A percentile compares a stretch with the other conserved stretches of the same genome.
Evolutionary conservation across 2,888 invertebrate genomes (phyloP).

Genomic region (Halictus quadricinctus): DNA sequence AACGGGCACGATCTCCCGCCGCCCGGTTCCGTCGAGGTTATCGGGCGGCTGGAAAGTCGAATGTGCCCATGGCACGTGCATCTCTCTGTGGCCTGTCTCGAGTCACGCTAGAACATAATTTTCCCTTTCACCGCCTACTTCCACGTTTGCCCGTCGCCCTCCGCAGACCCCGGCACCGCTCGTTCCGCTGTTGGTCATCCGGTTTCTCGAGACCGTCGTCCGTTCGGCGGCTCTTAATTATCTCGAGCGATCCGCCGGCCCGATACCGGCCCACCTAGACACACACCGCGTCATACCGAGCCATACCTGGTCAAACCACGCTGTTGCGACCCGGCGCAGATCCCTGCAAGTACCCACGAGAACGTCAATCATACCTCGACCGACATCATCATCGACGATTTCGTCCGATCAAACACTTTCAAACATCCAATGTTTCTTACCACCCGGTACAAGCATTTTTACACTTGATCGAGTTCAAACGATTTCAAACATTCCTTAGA

Average conservation of each 20-base stretch:
- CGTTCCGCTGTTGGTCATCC: constrained; percentile 28
- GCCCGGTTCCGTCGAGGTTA: constrained; percentile 28
- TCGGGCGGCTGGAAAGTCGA: constrained; percentile 41
- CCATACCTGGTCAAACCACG: neutral
- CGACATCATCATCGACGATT: neutral
- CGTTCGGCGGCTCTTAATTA: constrained; percentile 38
- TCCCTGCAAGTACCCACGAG: neutral
- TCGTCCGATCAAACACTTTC: neutral
- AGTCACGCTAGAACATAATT: constrained; percentile 42
- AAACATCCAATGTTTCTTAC: neutral
- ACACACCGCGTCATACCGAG: neutral
- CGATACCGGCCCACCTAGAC: neutral
- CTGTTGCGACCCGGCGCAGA: neutral
- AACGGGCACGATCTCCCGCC: constrained; percentile 1
- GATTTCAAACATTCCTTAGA: too few species aligned
- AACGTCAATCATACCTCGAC: neutral
- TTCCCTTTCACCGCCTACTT: constrained; percentile 62
- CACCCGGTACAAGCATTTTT: too few species aligned
- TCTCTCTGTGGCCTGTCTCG: constrained; percentile 24
- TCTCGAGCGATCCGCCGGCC: constrained; percentile 4
- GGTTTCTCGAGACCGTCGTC: constrained; percentile 34
- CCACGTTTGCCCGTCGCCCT: neutral
- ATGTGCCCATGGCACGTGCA: constrained; percentile 40
- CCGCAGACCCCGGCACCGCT: neutral
- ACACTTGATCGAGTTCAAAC: too few species aligned